Evolutionary conservation across 2,113 vertebrate species (phyloP).

Genomic region (Rhizomys pruinosus): DNA sequence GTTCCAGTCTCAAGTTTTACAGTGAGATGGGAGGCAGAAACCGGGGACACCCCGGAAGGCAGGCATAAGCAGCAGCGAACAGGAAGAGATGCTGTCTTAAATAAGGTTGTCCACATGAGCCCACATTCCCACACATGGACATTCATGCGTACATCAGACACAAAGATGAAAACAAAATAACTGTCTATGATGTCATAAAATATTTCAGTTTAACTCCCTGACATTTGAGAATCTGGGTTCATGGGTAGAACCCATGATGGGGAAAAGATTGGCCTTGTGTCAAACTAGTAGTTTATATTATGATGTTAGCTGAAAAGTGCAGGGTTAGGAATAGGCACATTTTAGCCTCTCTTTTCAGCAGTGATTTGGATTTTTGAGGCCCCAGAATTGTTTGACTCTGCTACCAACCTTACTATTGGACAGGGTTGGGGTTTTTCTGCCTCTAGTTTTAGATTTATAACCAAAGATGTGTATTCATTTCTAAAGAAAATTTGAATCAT

Average conservation of each 20-base stretch:
- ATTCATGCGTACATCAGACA: neutral
- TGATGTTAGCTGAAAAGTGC: neutral
- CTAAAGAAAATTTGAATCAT: conserved; percentile 6
- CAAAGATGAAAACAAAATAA: neutral
- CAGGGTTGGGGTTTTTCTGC: too few species aligned
- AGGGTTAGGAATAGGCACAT: neutral
- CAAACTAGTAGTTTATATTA: neutral
- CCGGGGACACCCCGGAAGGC: neutral
- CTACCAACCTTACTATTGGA: neutral
- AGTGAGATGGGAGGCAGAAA: neutral
- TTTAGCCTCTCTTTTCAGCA: neutral
- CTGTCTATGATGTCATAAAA: neutral
- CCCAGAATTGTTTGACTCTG: neutral
- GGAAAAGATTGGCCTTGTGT: conserved; percentile 20
- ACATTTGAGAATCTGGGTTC: conserved; percentile 26
- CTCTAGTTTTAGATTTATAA: neutral
- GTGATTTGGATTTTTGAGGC: conserved; percentile 19
- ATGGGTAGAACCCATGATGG: neutral
- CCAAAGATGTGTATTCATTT: conserved; percentile 31
- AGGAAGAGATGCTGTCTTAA: neutral
- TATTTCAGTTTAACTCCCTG: conserved; percentile 38
- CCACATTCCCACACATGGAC: neutral
- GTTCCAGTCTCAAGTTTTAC: neutral
- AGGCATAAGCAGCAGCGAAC: neutral
- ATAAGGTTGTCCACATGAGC: neutral